Evolutionary conservation across 2,797 vertebrate species (phyloP).

Genomic region (Rhyacichthys aspro): DNA sequence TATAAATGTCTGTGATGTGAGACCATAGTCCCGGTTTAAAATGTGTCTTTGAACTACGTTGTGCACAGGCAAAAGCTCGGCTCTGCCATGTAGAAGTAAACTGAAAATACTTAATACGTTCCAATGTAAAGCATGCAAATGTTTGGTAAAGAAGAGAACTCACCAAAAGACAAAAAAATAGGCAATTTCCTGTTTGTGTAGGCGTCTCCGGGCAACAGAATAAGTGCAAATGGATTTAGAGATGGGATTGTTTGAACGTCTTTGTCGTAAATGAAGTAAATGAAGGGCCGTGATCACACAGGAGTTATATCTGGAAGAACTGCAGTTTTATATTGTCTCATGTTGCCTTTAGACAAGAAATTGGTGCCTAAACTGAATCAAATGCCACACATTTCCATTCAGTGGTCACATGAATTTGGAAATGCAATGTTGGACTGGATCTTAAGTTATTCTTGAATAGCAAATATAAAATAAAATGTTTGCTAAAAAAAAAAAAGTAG

Average conservation of each 20-base stretch:
- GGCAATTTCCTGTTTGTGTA: conserved; percentile 57
- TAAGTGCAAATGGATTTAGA: conserved; percentile 56
- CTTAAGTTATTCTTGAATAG: no score
- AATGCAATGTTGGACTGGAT: no score
- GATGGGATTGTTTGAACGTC: conserved; percentile 6
- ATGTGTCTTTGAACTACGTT: conserved; percentile 61
- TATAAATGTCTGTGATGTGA: conserved; percentile 61
- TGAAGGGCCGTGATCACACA: conserved; percentile 9
- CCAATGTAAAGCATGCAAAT: conserved; percentile 71
- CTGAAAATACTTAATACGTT: conserved; percentile 59
- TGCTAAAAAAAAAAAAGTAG: no score
- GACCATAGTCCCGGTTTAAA: conserved; percentile 60
- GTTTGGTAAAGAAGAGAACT: conserved; percentile 49
- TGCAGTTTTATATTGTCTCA: no score
- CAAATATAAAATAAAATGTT: no score
- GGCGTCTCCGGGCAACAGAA: conserved; percentile 75
- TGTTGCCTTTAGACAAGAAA: no score
- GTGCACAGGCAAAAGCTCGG: conserved; percentile 56
- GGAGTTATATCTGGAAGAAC: background rate
- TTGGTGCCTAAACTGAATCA: no score
- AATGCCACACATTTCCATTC: no score
- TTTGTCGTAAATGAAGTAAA: conserved; percentile 12
- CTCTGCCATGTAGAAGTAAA: conserved; percentile 43
- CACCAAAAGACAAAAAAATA: conserved; percentile 24
- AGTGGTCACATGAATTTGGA: no score